Conservation (phyloP, 2,888 invertebrate species). For the Epinotia demarniana region DNA sequence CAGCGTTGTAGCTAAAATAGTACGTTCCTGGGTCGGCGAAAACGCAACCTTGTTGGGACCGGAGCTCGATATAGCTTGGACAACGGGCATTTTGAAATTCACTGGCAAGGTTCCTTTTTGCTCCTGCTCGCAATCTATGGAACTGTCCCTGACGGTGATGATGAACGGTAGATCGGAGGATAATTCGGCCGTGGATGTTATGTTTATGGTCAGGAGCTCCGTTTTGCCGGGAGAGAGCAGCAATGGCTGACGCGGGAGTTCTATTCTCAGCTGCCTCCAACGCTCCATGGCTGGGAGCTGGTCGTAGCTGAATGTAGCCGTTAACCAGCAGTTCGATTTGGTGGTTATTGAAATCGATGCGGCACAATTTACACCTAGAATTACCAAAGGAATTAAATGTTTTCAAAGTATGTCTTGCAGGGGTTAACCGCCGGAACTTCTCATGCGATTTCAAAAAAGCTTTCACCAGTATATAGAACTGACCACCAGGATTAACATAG, state of each 20-base stretch:
- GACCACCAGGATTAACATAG: no score
- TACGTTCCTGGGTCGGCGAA: slow-evolving; percentile 64
- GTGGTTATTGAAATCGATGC: slow-evolving; percentile 66
- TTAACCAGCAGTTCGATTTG: slow-evolving; percentile 72
- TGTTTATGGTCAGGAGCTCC: slow-evolving; percentile 64
- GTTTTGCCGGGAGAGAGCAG: slow-evolving; percentile 70
- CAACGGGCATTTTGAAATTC: slow-evolving; percentile 68
- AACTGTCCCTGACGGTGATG: slow-evolving; percentile 67
- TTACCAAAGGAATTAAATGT: neutral
- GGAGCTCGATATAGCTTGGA: slow-evolving; percentile 73
- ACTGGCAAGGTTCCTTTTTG: slow-evolving; percentile 64
- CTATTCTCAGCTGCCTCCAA: slow-evolving; percentile 63
- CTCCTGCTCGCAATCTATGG: slow-evolving; percentile 65
- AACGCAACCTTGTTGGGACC: slow-evolving; percentile 71
- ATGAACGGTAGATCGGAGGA: slow-evolving; percentile 61
- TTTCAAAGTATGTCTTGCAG: no score
- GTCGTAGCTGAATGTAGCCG: slow-evolving; percentile 69
- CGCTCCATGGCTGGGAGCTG: slow-evolving; percentile 56
- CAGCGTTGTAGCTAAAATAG: slow-evolving; percentile 63
- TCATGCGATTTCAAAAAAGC: no score
- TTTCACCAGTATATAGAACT: no score
- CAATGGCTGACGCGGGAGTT: slow-evolving; percentile 71
- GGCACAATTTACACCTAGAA: slow-evolving; percentile 66
- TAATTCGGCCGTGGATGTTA: slow-evolving; percentile 71
- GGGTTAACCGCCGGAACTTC: no score